Evolutionary conservation across 37 sponge, comb jelly and placozoan genomes (phyloP), one percentile per base, ranked within the genome.

Genomic region (Crambe crambe): DNA sequence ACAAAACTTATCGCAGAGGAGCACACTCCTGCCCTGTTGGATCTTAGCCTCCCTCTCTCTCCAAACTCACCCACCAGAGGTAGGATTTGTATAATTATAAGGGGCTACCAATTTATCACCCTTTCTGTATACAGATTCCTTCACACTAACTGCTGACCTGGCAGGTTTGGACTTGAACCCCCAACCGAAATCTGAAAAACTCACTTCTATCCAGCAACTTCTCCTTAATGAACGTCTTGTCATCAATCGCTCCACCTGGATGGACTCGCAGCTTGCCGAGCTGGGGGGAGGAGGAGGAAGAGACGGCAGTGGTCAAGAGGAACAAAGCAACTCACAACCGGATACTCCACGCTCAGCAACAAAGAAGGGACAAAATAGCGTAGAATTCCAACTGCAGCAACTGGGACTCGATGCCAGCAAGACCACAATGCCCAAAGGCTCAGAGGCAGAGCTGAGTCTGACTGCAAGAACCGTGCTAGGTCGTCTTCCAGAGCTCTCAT

Each of bases 401-500:
- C 31, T 86, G 60, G 77, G 77, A 29, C 59, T 78, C 32, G 85
- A 85, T 65, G 74, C 70, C 1, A 86, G 75, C 56, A 74, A 79
- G 66, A 74, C 75, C 1, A 56, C 86, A 37, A 37, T 67, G 3
- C 9, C 64, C 25, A 34, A 6, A 23, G 1, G 56, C 12, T n/a
- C n/a, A 2, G 37, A 20, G 2, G n/a, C 20, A 38, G 80, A 75
- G 42, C 40, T 89, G 61, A 89, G 85, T 56, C 22, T 70, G 5
- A 38, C 73, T 22, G 80, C 90, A 37, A 51, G 64, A 38, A 30
- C 74, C 1, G 59, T 88, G 0, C 59, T 92, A 21, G 77, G 85
- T 0, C 72, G 72, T 22, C 70, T 92, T 26, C 93, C 93, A 2
- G 85, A 92, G 36, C 76, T 92, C 2, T 75, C 85, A 30, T 92